phyloP scores from a whole-genome alignment of 1,140 invertebrate genomes.

The Maniola jurtina region DNA sequence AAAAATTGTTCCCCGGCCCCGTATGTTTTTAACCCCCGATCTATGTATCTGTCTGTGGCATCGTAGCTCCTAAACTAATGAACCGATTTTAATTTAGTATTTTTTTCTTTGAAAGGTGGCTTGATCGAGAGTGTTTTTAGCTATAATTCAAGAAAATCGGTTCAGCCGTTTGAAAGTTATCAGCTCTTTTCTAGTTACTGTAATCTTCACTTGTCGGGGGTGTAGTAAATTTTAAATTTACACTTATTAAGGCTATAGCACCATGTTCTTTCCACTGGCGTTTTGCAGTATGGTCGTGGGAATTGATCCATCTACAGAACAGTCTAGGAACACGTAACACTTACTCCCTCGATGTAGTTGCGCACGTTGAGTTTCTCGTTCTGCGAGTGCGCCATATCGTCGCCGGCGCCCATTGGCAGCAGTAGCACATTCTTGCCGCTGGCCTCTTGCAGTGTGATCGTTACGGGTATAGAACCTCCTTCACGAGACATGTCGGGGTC shows the following conservation, averaged over 20 bases:
- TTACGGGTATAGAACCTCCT: conserved; percentile 97
- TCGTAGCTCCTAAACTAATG: too few species aligned
- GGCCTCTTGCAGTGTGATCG: conserved; percentile 92
- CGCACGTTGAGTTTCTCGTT: conserved; percentile 96
- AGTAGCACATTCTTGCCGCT: conserved; percentile 96
- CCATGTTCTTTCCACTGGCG: conserved; percentile 94
- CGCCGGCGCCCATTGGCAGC: conserved; percentile 93
- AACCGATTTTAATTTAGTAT: too few species aligned
- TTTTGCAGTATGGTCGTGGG: conserved; percentile 95
- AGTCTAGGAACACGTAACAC: conserved; percentile 60
- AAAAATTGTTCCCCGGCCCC: too few species aligned
- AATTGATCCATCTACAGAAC: conserved; percentile 98
- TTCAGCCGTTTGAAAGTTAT: too few species aligned
- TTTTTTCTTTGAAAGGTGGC: too few species aligned
- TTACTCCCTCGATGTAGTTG: conserved; percentile 97
- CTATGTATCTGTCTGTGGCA: too few species aligned
- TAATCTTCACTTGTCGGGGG: too few species aligned
- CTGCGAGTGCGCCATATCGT: conserved; percentile 99
- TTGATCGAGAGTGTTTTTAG: too few species aligned
- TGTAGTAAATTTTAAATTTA: too few species aligned
- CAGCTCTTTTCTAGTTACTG: too few species aligned
- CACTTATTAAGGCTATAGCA: conserved; percentile 89
- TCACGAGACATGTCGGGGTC: conserved; percentile 97
- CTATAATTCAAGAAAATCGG: too few species aligned
- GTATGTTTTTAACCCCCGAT: too few species aligned